Percentiles rank a stretch among this genome's conserved stretches.
phyloP scores from a whole-genome alignment of 2,888 invertebrate genomes.

The Oligia strigilis region DNA sequence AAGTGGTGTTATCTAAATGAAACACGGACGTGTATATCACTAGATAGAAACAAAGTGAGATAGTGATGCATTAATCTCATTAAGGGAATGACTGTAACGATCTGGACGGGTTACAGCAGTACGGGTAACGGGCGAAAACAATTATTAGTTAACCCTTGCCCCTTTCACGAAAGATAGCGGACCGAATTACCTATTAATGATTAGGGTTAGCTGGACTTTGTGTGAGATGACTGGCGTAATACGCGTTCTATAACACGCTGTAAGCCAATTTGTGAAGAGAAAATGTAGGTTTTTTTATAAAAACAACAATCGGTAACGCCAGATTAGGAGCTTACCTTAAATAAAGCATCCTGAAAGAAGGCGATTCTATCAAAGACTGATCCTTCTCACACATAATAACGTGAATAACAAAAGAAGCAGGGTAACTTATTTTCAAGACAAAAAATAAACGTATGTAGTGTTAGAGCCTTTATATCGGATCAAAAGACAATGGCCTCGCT shows the following conservation, averaged over 20 bases:
- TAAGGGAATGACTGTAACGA: constrained; percentile 74
- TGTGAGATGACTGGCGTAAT: constrained; percentile 53
- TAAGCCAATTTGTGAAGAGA: constrained; percentile 29
- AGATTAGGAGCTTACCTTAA: constrained; percentile 7
- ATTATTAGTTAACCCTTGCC: constrained; percentile 77
- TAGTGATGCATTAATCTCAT: constrained; percentile 76
- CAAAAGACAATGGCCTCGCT: constrained; percentile 81
- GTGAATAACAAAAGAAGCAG: constrained; percentile 32
- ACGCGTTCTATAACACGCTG: constrained; percentile 33
- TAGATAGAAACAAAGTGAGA: constrained; percentile 61
- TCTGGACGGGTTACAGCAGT: constrained; percentile 72
- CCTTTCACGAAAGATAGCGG: constrained; percentile 74
- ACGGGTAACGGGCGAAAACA: constrained; percentile 76
- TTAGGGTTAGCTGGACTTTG: constrained; percentile 66
- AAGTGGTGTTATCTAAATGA: constrained; percentile 45
- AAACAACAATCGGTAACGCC: constrained; percentile 12
- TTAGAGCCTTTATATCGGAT: constrained; percentile 76
- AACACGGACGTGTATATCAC: constrained; percentile 47
- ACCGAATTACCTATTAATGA: constrained; percentile 73
- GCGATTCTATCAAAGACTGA: constrained; percentile 16
- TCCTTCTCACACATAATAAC: constrained; percentile 21
- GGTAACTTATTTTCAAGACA: constrained; percentile 30
- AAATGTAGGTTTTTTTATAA: not conserved
- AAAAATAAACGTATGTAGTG: constrained; percentile 57
- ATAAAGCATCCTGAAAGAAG: constrained; percentile 5